Evolutionary conservation across 1,140 invertebrate genomes (phyloP), one percentile per base, ranked within the genome.

Genomic region (Papilio machaon): DNA sequence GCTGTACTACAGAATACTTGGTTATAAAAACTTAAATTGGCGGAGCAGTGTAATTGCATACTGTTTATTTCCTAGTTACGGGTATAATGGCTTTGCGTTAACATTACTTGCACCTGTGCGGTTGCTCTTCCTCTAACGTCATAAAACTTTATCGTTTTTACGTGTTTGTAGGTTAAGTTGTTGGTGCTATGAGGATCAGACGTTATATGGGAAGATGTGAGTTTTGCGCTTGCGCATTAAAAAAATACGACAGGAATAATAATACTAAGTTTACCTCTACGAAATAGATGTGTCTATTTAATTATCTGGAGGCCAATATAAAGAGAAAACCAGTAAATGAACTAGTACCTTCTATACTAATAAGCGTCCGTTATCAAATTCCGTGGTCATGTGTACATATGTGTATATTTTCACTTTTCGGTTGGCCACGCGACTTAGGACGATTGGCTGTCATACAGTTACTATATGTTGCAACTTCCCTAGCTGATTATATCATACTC

Each of bases 41-140:
- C 73, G 30, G 49, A 7, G 23, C 11, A 46, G 54, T 67, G 83
- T 85, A 85, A 86, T 87, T 87, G 85, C 84, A 73, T 73, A 73
- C 83, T 86, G 86, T 90, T 87, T 88, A 87, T 88, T 81, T 82
- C 83, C 78, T 81, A 82, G 84, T 86, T 82, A 82, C 85, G 52
- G 54, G 84, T 86, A 84, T 89, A 85, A 89, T 84, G 79, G 85
- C 82, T 43, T 88, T 81, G 83, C 79, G 82, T 79, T 77, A 82
- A 79, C 77, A 75, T 79, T 82, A 82, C 84, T 78, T 86, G 77
- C 81, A 83, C 73, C 74, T 75, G 74, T 19, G 47, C 19, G 38
- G 47, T 52, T 30, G 46, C 23, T 74, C 73, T 75, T 75, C 23
- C 47, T 46, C 47, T 15, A 10, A 43, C 46, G 74, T 52, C 74